Base-by-base conservation (phyloP, 2,113 vertebrate species). In the Microtus montanus region DNA sequence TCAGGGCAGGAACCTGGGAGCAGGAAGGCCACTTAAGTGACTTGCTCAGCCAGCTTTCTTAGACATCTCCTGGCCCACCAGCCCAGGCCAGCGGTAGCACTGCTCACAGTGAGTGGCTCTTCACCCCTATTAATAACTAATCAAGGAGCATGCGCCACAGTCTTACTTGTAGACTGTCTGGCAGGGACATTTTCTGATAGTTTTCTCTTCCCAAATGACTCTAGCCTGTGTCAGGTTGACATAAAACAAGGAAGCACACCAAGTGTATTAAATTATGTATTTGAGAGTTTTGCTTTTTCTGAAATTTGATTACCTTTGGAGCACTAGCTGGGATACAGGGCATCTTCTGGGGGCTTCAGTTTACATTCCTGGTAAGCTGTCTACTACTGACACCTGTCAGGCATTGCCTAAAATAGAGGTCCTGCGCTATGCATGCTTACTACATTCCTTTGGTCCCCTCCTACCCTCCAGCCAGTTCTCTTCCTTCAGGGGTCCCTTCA, bases 201-300 rank as follows among this genome's bases (percentile, higher is more conserved):
- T 28, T 83, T 58, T 63, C 35, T 79, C 54, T 83, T 83, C 54
- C 80, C 54, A 83, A 63, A 63, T 61, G 80, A 41, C 54, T 58
- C 54, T 17, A 63, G 24, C 80, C 80, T 63, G 54, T 26, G n/a
- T 41, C 54, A 26, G n/a, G n/a, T 63, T 19, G n/a, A 41, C n/a
- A 63, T 63, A 41, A 41, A 38, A 63, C 80, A 63, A 83, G 24
- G 6, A 7, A 10, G 58, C 80, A 63, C 24, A 41, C 54, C 54
- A 61, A 41, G n/a, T 3, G 17, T 33, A 28, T 78, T 61, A 35
- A 63, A 84, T 87, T 87, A 87, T 9, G 52, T 64, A 78, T n/a
- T 82, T 83, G n/a, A 12, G 75, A 74, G 54, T 89, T 85, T 64
- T 93, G 24, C 47, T 77, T 91, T 38, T 93, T 80, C 63, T 91